A percentile compares a stretch with the other conserved stretches of the same genome.
These are phyloP conservation scores for Plumapathes pennacea DNA, from an alignment of 92 coral and sea anemone species.

Conservation along the genomic window DNA sequence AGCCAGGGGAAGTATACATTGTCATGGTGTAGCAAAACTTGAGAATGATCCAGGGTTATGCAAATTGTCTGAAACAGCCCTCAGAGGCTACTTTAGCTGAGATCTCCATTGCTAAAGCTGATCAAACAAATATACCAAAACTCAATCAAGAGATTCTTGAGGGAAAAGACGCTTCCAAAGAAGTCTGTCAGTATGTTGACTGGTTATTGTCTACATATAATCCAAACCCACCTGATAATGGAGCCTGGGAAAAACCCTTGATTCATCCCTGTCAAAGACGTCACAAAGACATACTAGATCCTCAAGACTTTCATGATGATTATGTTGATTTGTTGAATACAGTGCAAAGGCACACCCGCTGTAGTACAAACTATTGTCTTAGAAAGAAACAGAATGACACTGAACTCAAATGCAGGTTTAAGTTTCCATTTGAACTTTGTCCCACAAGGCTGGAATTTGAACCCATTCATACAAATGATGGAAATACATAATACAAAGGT, in stretches of 20 bases:
- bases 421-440: slow-evolving; percentile 34
- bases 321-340: slow-evolving; percentile 30
- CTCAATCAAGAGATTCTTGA: slow-evolving; percentile 35
- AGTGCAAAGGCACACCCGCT: slow-evolving; percentile 26
- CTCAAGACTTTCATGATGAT: slow-evolving; percentile 19
- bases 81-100: slow-evolving; percentile 55
- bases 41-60: slow-evolving; percentile 65
- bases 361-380: slow-evolving; percentile 43
- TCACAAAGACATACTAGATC: slow-evolving; percentile 17
- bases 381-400: slow-evolving; percentile 22
- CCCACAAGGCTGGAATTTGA: slow-evolving; percentile 39
- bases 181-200: slow-evolving; percentile 60
- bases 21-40: slow-evolving; percentile 49
- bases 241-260: slow-evolving; percentile 53
- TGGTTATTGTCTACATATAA: slow-evolving; percentile 58
- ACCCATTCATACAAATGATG: slow-evolving; percentile 13
- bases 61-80: slow-evolving; percentile 38
- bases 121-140: slow-evolving; percentile 13
- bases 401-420: slow-evolving; percentile 36
- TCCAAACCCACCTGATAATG: slow-evolving; percentile 66
- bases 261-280: slow-evolving; percentile 50
- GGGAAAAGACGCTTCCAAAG: slow-evolving; percentile 54
- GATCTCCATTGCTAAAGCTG: slow-evolving; percentile 16
- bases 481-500: slow-evolving; percentile 9
- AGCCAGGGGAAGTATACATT: slow-evolving; percentile 49